phyloP scores from a whole-genome alignment of 2,888 invertebrate species.

The Himalopsyche japonica region DNA sequence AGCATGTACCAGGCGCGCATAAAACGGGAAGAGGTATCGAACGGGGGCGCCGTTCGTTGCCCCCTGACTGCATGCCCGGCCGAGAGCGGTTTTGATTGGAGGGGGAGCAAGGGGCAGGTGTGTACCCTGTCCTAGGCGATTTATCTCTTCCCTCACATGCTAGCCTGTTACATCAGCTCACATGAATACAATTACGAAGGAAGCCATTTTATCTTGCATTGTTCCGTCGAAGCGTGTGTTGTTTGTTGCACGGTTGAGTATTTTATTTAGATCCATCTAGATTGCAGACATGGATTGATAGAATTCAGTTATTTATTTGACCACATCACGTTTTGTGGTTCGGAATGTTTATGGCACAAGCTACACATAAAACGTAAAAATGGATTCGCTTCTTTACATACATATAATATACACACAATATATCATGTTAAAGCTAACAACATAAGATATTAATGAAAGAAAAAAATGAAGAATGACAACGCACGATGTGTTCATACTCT shows the following conservation, averaged over 20 bases:
- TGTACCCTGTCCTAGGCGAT: slow-evolving; percentile 44
- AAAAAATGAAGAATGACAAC: too few species aligned
- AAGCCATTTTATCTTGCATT: slow-evolving; percentile 3
- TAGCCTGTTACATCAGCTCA: slow-evolving; percentile 14
- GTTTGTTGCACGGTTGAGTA: neutral
- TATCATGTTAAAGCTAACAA: too few species aligned
- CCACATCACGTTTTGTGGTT: neutral
- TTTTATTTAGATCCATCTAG: neutral
- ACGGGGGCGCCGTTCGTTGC: slow-evolving; percentile 40
- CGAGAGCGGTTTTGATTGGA: slow-evolving; percentile 47
- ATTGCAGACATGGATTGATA: neutral
- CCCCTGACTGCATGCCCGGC: slow-evolving; percentile 41
- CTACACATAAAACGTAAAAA: too few species aligned
- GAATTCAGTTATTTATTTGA: neutral
- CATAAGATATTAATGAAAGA: too few species aligned
- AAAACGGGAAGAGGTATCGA: slow-evolving; percentile 29
- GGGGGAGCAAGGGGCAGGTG: slow-evolving; percentile 52
- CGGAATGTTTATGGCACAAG: too few species aligned
- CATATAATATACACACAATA: too few species aligned
- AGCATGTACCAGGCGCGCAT: slow-evolving; percentile 26
- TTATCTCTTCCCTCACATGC: slow-evolving; percentile 19
- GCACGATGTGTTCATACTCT: too few species aligned
- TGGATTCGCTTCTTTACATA: too few species aligned
- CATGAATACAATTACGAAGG: slow-evolving; percentile 15
- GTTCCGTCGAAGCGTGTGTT: neutral